Base-by-base conservation (phyloP, 2,797 vertebrate genomes). In the Phoxinus dragarum region DNA sequence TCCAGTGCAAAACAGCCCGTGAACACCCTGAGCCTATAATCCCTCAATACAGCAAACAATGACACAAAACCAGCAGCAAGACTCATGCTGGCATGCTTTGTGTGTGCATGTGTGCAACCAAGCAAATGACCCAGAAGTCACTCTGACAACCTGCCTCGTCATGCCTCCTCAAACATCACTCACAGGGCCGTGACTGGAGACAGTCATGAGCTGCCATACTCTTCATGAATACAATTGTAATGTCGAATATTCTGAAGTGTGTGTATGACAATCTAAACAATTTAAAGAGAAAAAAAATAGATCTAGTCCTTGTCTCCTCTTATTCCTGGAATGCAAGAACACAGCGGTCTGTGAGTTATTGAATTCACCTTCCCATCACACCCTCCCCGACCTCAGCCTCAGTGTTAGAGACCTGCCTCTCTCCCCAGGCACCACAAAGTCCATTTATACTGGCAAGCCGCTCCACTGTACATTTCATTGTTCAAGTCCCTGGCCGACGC, bases 401-500 rank as follows among this genome's bases (percentile, higher is more conserved):
- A 6, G 80, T 71, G 56, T 54, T 89, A 86, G 80, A 89, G 88
- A 86, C 88, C 75, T 78, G 42, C 81, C 47, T 81, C 79, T 68
- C 71, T 86, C 88, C 85, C 88, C 56, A 80, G 87, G 80, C 78
- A 61, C 78, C 16, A n/a, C 7, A 79, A 61, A 66, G 84, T 89
- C 88, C 87, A 88, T 90, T 90, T 90, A 85, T 83, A 82, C 75
- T 80, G 59, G 77, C 85, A 88, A 81, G 69, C 78, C 44, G 84
- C 71, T 44, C 56, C 40, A 82, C 85, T 82, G 79, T 80, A 86
- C 84, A 84, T 44, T 87, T 88, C 69, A 87, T 85, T 87, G 84
- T 83, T 85, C 80, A 77, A 82, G 66, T 88, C 88, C 84, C 85
- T 36, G 66, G 87, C 92, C 89, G 88, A 90, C 87, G 87, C 75